Percentiles rank a stretch among this genome's conserved stretches.
These are phyloP conservation scores for Eledona agricola DNA, from an alignment of 2,888 invertebrate genomes.

Conservation along the genomic window DNA sequence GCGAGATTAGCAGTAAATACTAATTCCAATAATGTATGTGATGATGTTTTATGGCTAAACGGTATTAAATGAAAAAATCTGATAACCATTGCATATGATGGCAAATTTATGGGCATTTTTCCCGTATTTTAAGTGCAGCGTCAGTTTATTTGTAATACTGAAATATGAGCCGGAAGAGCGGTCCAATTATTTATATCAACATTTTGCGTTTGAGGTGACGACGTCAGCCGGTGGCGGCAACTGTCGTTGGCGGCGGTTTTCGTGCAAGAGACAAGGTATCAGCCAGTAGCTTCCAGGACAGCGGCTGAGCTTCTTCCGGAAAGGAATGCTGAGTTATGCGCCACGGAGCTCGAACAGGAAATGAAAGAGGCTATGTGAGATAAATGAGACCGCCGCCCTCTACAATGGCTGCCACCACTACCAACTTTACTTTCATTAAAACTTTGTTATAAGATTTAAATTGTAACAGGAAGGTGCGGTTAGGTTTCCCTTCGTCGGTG, in stretches of 20 bases:
- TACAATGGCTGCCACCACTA: conserved; percentile 49
- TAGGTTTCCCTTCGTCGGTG: conserved; percentile 32
- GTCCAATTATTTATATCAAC: conserved; percentile 29
- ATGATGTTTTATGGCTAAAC: conserved; percentile 43
- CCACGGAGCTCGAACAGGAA: conserved; percentile 53
- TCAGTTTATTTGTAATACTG: conserved; percentile 15
- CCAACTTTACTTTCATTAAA: conserved; percentile 55
- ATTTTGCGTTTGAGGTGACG: conserved; percentile 22
- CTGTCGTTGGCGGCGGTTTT: conserved; percentile 10
- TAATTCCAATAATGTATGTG: conserved; percentile 44
- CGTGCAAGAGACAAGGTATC: conserved; percentile 41
- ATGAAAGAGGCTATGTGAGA: conserved; percentile 57
- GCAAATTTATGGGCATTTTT: conserved; percentile 26
- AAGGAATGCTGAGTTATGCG: conserved; percentile 54
- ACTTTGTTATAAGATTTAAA: conserved; percentile 54
- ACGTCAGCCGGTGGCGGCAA: conserved; percentile 5
- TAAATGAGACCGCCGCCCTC: conserved; percentile 53
- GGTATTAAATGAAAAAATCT: conserved; percentile 40
- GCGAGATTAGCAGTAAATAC: conserved; percentile 41
- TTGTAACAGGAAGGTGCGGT: conserved; percentile 49
- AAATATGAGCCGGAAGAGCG: conserved; percentile 9
- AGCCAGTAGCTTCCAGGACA: conserved; percentile 43
- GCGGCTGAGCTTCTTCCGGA: conserved; percentile 48
- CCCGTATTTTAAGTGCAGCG: conserved; percentile 23
- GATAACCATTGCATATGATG: conserved; percentile 35